Evolutionary conservation across 2,888 invertebrate genomes (phyloP), one percentile per base, ranked within the genome.

Genomic region (Epistrophe eligans): DNA sequence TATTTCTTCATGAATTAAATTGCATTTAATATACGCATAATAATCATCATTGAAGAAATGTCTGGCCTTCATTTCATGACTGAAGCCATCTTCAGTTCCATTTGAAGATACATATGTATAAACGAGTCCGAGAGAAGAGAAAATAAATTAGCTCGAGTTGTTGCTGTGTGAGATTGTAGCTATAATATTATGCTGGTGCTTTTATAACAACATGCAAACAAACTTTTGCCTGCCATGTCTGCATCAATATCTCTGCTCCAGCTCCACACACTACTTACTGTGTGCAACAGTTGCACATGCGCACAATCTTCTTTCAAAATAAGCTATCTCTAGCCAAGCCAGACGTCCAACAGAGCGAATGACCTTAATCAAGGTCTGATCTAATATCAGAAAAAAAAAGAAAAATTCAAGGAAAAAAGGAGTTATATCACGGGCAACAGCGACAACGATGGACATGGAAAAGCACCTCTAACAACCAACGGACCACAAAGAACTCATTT

Each of bases 331-430:
- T 84, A 79, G 64, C 77, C 77, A 81, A 71, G 70, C 81, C 81
- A 85, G 85, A 85, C 85, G 77, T 81, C 85, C 85, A 85, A 28
- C 77, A 74, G 77, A 85, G 85, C 85, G 85, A 85, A 85, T 85
- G 85, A 85, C 85, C 85, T 85, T 81, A 85, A 85, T 85, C 85
- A 85, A 85, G 85, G 85, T 85, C 85, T 85, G 81, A 81, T 85
- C 85, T 85, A 85, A 85, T 85, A 85, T 79, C 77, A 52, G 64
- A 43, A 74, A 24, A 8, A 73, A 38, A 50, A 62, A 24, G 3
- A 62, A 50, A 52, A 57, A n/a, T 55, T 8, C 35, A 64, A 60
- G n/a, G 17, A 55, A 64, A 64, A 67, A 67, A 67, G 43, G 67
- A 73, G 70, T 79, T 72, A 77, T 77, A 82, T 77, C 82, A 82